Percentiles rank a stretch among this genome's conserved stretches.
These are phyloP conservation scores for Rhopilema esculentum DNA, from an alignment of 30 jellyfish, hydroid and myxozoan species.

Conservation along the genomic window DNA sequence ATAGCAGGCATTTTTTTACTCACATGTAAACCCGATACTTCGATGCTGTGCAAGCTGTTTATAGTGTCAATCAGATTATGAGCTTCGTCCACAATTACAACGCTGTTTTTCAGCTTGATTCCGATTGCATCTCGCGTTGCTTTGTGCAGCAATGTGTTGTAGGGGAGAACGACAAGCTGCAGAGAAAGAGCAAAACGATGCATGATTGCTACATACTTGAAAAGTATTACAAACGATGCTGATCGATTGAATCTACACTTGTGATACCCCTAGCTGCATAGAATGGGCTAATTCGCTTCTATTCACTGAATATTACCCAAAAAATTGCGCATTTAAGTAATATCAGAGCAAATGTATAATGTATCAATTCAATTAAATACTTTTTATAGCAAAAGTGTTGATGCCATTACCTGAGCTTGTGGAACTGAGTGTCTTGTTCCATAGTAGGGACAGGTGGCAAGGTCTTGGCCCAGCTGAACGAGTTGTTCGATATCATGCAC, in stretches of 20 bases:
- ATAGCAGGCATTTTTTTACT: not conserved
- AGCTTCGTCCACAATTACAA: constrained; percentile 95
- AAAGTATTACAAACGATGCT: not conserved
- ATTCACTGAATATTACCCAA: no score
- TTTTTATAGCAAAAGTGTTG: no score
- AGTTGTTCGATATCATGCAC: constrained; percentile 95
- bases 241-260: not conserved
- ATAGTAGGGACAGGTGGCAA: constrained; percentile 90
- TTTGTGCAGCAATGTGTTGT: constrained; percentile 88
- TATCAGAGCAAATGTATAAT: no score
- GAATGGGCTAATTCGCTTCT: no score
- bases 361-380: no score
- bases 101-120: constrained; percentile 76
- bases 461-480: constrained; percentile 78
- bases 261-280: no score
- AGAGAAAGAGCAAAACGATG: not conserved
- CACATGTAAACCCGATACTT: constrained; percentile 80
- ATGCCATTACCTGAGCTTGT: constrained; percentile 87
- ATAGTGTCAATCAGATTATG: constrained; percentile 94
- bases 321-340: no score
- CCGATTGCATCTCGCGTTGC: constrained; percentile 94
- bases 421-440: constrained; percentile 87
- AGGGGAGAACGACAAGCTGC: constrained; percentile 92
- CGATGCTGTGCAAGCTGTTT: constrained; percentile 84
- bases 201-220: no score